These are phyloP conservation scores for Amblyopsis rosae DNA, from an alignment of 2,113 vertebrate genomes.

Conservation along the genomic window DNA sequence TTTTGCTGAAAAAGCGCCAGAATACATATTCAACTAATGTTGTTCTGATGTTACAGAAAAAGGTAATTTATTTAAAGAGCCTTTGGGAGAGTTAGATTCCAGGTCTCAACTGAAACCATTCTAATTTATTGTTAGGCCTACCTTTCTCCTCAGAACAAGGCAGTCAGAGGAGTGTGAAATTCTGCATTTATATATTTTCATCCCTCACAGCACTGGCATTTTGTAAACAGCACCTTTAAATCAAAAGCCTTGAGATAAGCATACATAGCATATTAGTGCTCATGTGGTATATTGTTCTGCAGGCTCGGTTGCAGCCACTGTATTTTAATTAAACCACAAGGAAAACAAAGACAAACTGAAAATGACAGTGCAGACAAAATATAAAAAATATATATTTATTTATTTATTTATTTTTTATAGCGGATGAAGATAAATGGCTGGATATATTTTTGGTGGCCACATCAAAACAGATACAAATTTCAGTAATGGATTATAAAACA, in stretches of 20 bases:
- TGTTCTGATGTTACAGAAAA: slow-evolving; percentile 40
- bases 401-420: too few species aligned
- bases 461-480: too few species aligned
- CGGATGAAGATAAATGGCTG: too few species aligned
- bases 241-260: not conserved
- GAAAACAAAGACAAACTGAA: not conserved
- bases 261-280: not conserved
- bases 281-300: not conserved
- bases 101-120: slow-evolving; percentile 35
- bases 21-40: slow-evolving; percentile 35
- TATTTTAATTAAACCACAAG: not conserved
- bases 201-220: slow-evolving; percentile 4
- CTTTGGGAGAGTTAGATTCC: slow-evolving; percentile 42
- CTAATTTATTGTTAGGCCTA: slow-evolving; percentile 11
- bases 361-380: not conserved
- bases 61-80: slow-evolving; percentile 45
- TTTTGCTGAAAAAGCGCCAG: too few species aligned
- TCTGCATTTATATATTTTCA: slow-evolving; percentile 33
- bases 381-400: too few species aligned
- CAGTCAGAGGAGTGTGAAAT: slow-evolving; percentile 28
- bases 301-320: not conserved
- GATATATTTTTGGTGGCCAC: too few species aligned
- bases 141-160: slow-evolving; percentile 20
- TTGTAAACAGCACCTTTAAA: slow-evolving; percentile 5
- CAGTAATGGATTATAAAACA: not conserved